Base-by-base conservation (phyloP, 2,888 invertebrate genomes). In the Apotomis turbidana region DNA sequence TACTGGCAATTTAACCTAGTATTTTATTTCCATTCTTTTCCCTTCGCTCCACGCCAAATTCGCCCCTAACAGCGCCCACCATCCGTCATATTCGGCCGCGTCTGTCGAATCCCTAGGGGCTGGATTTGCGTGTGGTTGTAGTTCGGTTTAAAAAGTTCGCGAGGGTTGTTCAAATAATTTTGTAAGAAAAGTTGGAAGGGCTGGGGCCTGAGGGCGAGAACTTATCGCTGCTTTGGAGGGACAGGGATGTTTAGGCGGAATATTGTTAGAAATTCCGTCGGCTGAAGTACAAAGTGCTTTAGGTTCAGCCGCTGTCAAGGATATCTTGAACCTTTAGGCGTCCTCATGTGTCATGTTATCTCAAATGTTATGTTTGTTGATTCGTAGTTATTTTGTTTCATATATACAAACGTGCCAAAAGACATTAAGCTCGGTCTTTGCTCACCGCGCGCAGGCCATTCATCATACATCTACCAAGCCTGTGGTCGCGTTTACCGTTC, bases 91-190 rank as follows among this genome's bases (percentile, higher is more conserved):
- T 61, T 68, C 51, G 27, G 15, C 51, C 71, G 52, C 44, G 15
- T 49, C 46, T 51, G 5, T 10, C 41, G 46, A 55, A 67, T 67
- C 82, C 66, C 79, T 77, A 85, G 81, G 81, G 87, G 71, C 77
- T 76, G 82, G 80, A 84, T 86, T 87, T 78, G 83, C 78, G 76
- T 85, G 81, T 75, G 76, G 76, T 68, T 49, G 49, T 59, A 59
- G 75, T 74, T 77, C 79, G 76, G 73, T 74, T 79, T 79, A 73
- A 79, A 77, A 79, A 76, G 76, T 78, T 76, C 63, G 79, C 69
- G 75, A 78, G 80, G 76, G 78, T 87, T 87, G 89, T 88, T 88
- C 88, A 89, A 90, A 91, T 90, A 91, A 91, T 91, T 90, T 90
- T 77, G 87, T 87, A 88, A 88, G 87, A 89, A 90, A 86, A 89